Evolutionary conservation across 2,888 invertebrate species (phyloP), one percentile per base, ranked within the genome.

Genomic region (Polymixis lichenea): DNA sequence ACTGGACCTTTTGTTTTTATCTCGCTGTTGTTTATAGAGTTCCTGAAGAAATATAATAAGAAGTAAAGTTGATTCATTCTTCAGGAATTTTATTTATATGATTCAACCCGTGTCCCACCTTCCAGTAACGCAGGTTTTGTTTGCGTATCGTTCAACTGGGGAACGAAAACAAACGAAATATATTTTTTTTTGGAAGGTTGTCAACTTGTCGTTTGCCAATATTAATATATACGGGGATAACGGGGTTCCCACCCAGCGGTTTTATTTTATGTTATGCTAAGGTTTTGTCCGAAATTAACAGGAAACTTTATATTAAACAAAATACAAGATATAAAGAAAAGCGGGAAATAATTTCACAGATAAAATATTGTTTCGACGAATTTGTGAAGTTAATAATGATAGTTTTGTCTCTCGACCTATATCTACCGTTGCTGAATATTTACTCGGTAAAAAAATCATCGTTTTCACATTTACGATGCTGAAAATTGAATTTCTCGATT

Each of bases 141-240:
- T 90, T 91, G 86, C 84, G 89, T 86, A 78, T 81, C 80, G 77
- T 88, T 87, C 72, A 80, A 84, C 64, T 77, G 75, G 85, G 76
- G 83, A 83, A 89, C 73, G 85, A 89, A 90, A 91, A 90, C 89
- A 89, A 87, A 88, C 88, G 82, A 84, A 85, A 86, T 84, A 85
- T 87, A 88, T 88, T 85, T 91, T 91, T n/a, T 91, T 92, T 92
- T 92, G 90, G 92, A 91, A 91, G 91, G 88, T 90, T 92, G 91
- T 91, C 92, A 93, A 91, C 88, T 92, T 91, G 90, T 89, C 90
- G 88, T 90, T 90, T 87, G 90, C 87, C 88, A 89, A 91, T 92
- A 91, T 90, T 91, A 90, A 89, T 90, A 89, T 88, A 89, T 90
- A 89, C 86, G 85, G 80, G 86, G 87, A 88, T 88, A 89, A 88